A percentile compares a stretch with the other conserved stretches of the same genome.
These are phyloP conservation scores for Notolepis coatsorum DNA, from an alignment of 2,797 vertebrate genomes.

Conservation along the genomic window DNA sequence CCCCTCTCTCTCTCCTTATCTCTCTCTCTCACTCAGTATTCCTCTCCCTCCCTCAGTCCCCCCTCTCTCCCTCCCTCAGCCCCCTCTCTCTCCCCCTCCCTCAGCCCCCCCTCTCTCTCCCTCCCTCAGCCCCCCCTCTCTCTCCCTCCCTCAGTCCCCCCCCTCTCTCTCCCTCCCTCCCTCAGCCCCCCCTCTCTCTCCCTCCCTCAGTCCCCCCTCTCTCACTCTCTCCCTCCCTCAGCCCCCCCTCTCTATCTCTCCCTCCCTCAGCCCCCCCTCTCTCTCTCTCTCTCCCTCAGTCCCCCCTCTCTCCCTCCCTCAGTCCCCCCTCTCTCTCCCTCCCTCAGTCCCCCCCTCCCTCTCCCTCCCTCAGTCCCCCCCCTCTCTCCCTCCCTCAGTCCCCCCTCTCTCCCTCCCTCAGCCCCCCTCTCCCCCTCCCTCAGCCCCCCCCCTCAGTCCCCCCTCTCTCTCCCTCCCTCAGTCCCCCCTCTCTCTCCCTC, in stretches of 20 bases:
- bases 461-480: constrained; percentile 48
- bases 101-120: too few species aligned
- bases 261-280: not conserved
- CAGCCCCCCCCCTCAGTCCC: not conserved
- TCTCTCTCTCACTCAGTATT: constrained; percentile 54
- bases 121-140: not conserved
- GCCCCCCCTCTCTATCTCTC: not conserved
- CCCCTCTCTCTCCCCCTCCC: too few species aligned
- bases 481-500: constrained; percentile 9
- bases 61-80: too few species aligned
- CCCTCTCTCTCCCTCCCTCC: constrained; percentile 1
- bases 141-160: constrained; percentile 23
- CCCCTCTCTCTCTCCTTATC: constrained; percentile 1
- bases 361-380: not conserved
- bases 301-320: constrained; percentile 36
- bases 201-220: not conserved
- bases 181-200: not conserved
- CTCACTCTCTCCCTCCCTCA: not conserved
- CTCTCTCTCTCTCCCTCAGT: constrained; percentile 53
- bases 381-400: not conserved
- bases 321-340: constrained; percentile 9
- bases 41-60: constrained; percentile 32
- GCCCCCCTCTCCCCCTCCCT: not conserved
- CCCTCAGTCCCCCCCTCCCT: constrained; percentile 5
- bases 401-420: not conserved